These are phyloP conservation scores for Acleris emargana DNA, from an alignment of 2,888 invertebrate species.

Conservation along the genomic window DNA sequence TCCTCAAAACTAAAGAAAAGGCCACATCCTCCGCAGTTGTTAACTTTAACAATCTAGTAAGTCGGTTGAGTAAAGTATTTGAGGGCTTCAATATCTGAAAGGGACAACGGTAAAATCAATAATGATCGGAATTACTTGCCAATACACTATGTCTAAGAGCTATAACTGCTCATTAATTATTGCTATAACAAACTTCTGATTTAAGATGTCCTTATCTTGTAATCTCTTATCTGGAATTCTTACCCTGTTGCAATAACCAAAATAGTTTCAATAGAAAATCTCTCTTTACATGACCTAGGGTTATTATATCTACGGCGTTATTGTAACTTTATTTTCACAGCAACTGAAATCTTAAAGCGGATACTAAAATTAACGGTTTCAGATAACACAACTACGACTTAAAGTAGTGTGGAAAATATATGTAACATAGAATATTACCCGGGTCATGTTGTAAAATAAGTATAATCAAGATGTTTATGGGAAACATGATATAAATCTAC, in stretches of 20 bases:
- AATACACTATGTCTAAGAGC: conserved; percentile 10
- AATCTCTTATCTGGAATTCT: too few species aligned
- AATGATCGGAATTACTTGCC: conserved; percentile 26
- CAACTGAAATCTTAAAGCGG: neutral
- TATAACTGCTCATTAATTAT: neutral
- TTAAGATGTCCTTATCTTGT: too few species aligned
- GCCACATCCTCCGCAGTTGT: conserved; percentile 96
- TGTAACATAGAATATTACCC: neutral
- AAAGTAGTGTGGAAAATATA: neutral
- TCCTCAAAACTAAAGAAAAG: conserved; percentile 91
- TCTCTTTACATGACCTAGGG: too few species aligned
- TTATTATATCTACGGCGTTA: too few species aligned
- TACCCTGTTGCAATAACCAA: too few species aligned
- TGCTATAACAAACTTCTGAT: too few species aligned
- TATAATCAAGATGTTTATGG: conserved; percentile 10
- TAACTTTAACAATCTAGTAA: conserved; percentile 93
- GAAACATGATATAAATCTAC: conserved; percentile 11
- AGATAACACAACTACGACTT: too few species aligned
- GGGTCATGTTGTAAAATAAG: too few species aligned
- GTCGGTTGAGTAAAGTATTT: conserved; percentile 90
- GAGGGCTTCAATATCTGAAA: conserved; percentile 91
- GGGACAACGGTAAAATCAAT: conserved; percentile 43
- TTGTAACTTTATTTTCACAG: too few species aligned
- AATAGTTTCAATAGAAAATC: too few species aligned
- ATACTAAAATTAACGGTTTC: neutral